Percentiles rank a stretch among this genome's conserved stretches.
These are phyloP conservation scores for Eupithecia dodoneata DNA, from an alignment of 2,888 invertebrate genomes.

Conservation along the genomic window DNA sequence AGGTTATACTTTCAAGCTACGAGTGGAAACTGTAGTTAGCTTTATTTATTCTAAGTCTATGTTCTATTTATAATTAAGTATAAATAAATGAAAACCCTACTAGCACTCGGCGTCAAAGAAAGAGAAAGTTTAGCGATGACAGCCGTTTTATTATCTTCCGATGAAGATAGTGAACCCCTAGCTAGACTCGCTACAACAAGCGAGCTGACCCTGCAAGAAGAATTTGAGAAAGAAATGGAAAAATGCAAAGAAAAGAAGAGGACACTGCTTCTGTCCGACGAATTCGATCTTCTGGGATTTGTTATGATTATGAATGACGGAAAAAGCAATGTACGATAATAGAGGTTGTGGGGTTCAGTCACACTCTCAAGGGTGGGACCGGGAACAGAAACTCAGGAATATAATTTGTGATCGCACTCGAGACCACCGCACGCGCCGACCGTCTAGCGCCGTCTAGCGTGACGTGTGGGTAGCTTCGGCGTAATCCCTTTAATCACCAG, in stretches of 20 bases:
- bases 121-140: neutral
- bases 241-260: slow-evolving; percentile 5
- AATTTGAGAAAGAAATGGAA: neutral
- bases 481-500: no score
- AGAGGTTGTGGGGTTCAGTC: no score
- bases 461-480: no score
- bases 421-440: no score
- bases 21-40: no score
- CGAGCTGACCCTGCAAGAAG: neutral
- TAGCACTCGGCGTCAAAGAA: neutral
- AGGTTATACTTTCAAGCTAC: no score
- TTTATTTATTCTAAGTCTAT: no score
- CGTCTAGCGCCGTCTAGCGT: no score
- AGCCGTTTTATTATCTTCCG: neutral
- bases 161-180: slow-evolving; percentile 3
- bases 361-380: no score
- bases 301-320: neutral
- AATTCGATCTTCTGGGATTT: neutral
- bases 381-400: no score
- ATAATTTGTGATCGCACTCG: no score
- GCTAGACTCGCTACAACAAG: slow-evolving; percentile 7
- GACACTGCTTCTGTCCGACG: neutral
- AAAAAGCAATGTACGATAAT: slow-evolving; percentile 13
- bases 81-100: slow-evolving; percentile 14
- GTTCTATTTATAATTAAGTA: no score